Conservation (phyloP, 2,888 invertebrate species). For the Eilema sororculum region DNA sequence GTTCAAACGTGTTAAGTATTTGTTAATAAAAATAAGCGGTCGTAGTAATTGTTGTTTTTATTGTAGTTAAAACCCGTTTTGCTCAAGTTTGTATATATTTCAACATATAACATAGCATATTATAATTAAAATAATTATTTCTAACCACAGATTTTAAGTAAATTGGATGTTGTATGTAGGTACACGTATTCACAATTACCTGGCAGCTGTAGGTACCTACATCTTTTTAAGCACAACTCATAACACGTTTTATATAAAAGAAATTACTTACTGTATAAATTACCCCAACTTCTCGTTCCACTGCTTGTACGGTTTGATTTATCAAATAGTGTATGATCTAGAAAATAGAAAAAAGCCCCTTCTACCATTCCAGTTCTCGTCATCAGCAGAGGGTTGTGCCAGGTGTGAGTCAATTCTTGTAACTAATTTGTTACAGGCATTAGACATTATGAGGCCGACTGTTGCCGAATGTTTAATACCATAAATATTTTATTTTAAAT, state of each 20-base stretch:
- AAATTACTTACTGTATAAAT: no score
- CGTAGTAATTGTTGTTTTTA: slow-evolving; percentile 34
- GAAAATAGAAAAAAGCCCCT: no score
- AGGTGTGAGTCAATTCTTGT: no score
- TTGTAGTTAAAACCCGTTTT: slow-evolving; percentile 28
- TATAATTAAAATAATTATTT: slow-evolving; percentile 16
- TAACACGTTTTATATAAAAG: neutral
- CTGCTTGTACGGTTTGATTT: no score
- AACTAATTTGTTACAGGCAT: no score
- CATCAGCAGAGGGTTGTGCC: no score
- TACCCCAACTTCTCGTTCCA: no score
- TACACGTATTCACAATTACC: neutral
- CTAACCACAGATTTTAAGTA: slow-evolving; percentile 1
- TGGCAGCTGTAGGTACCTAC: neutral
- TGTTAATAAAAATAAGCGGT: slow-evolving; percentile 34
- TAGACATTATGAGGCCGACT: no score
- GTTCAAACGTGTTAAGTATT: slow-evolving; percentile 30
- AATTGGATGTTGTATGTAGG: slow-evolving; percentile 5
- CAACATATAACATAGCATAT: slow-evolving; percentile 9
- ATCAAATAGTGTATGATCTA: no score
- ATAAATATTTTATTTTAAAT: no score
- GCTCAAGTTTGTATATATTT: slow-evolving; percentile 25
- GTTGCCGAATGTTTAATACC: no score
- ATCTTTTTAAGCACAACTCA: neutral
- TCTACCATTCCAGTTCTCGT: no score